A percentile compares a stretch with the other conserved stretches of the same genome.
Conservation (phyloP, 2,888 invertebrate species). For the Melieria omissa region DNA sequence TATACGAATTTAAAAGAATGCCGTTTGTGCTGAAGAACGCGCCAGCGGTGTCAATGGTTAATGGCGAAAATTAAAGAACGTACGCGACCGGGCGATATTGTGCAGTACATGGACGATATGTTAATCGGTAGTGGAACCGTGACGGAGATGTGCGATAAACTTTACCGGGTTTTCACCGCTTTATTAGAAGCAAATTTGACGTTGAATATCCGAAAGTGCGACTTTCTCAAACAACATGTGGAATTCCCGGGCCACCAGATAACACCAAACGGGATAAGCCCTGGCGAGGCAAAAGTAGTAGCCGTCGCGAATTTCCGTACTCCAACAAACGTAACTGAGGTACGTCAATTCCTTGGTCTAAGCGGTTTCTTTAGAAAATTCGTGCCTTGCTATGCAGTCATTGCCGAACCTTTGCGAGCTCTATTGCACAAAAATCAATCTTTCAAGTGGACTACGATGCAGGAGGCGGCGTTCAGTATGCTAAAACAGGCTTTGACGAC, state of each 20-base stretch:
- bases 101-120: conserved; percentile 40
- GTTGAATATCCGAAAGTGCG: conserved; percentile 40
- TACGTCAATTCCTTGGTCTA: conserved; percentile 38
- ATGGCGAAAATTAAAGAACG: conserved; percentile 27
- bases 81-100: conserved; percentile 22
- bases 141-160: conserved; percentile 20
- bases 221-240: conserved; percentile 33
- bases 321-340: conserved; percentile 18
- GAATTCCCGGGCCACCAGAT: conserved; percentile 29
- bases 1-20: no score
- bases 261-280: conserved; percentile 34
- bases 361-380: conserved; percentile 41
- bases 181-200: conserved; percentile 33
- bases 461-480: conserved; percentile 27
- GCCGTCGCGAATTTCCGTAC: conserved; percentile 34
- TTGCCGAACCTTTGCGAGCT: conserved; percentile 29
- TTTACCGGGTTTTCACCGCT: conserved; percentile 14
- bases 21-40: no score
- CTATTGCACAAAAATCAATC: conserved; percentile 23
- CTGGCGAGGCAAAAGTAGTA: conserved; percentile 32
- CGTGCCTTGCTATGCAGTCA: conserved; percentile 32
- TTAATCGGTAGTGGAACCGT: conserved; percentile 35
- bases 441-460: neutral
- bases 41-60: no score
- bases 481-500: conserved; percentile 22